Conservation (phyloP, 2,888 invertebrate species). For the Drosophila leonis region DNA sequence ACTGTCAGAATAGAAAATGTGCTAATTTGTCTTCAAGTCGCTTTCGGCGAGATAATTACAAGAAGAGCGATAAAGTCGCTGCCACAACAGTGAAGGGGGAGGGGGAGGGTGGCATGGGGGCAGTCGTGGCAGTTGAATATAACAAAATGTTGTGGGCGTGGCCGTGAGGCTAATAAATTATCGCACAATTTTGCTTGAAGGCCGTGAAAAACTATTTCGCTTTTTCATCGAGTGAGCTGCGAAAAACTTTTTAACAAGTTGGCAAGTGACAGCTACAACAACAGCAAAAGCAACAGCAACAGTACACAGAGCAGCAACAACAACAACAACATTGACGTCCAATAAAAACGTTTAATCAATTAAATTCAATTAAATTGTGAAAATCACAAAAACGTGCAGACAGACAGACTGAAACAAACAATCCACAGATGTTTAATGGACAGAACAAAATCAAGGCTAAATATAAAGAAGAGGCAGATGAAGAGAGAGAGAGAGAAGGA, state of each 20-base stretch:
- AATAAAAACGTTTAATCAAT: slow-evolving; percentile 68
- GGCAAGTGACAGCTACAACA: slow-evolving; percentile 34
- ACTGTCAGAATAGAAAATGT: slow-evolving; percentile 63
- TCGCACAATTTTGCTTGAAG: slow-evolving; percentile 50
- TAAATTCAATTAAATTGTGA: slow-evolving; percentile 66
- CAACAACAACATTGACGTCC: slow-evolving; percentile 13
- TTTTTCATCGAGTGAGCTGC: slow-evolving; percentile 28
- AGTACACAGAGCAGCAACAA: slow-evolving; percentile 3
- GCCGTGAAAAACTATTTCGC: slow-evolving; percentile 45
- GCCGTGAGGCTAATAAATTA: slow-evolving; percentile 54
- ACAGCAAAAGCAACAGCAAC: slow-evolving; percentile 7
- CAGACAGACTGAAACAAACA: slow-evolving; percentile 43
- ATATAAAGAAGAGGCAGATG: background rate
- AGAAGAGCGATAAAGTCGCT: slow-evolving; percentile 14
- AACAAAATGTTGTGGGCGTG: slow-evolving; percentile 25
- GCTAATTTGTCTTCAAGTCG: slow-evolving; percentile 56
- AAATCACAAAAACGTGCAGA: slow-evolving; percentile 72
- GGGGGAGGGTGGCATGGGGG: background rate
- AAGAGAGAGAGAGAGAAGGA: background rate
- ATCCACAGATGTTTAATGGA: slow-evolving; percentile 14
- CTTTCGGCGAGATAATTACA: slow-evolving; percentile 29
- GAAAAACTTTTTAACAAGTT: slow-evolving; percentile 53
- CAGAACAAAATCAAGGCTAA: slow-evolving; percentile 17
- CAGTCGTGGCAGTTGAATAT: background rate
- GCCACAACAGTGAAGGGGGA: background rate